Percentiles rank a stretch among this genome's conserved stretches.
phyloP scores from a whole-genome alignment of 2,888 invertebrate genomes.

The Hypomecis atomaria region DNA sequence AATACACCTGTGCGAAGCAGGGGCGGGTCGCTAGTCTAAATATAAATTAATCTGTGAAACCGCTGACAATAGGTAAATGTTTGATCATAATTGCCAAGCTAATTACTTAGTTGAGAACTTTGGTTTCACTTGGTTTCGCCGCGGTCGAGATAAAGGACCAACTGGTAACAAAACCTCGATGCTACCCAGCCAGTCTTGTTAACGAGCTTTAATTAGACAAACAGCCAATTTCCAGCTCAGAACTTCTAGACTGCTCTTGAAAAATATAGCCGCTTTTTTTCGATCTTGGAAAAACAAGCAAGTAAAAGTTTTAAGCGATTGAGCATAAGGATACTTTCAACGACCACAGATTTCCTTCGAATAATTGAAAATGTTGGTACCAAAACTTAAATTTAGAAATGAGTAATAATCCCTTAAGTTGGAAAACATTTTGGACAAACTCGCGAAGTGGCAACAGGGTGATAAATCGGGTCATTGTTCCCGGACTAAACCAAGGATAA shows the following conservation, averaged over 20 bases:
- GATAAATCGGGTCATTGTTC: constrained; percentile 56
- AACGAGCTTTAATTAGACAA: constrained; percentile 20
- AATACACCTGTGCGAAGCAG: too few relatives aligned
- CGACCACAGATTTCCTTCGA: too few relatives aligned
- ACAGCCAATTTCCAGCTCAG: constrained; percentile 9
- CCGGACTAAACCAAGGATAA: constrained; percentile 52
- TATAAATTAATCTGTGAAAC: neutral
- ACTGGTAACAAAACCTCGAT: neutral
- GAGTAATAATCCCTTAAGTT: constrained; percentile 14
- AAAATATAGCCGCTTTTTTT: too few relatives aligned
- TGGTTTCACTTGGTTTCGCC: neutral
- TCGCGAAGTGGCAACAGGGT: constrained; percentile 44
- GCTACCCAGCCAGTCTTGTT: constrained; percentile 7
- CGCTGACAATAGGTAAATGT: neutral
- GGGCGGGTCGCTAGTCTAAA: too few relatives aligned
- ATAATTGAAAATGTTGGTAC: neutral
- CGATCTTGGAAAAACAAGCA: too few relatives aligned
- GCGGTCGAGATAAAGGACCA: neutral
- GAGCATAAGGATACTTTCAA: too few relatives aligned
- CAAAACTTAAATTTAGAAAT: constrained; percentile 6
- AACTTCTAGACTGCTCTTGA: neutral
- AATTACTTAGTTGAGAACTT: neutral
- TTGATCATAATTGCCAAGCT: neutral
- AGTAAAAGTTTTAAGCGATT: too few relatives aligned
- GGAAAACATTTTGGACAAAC: constrained; percentile 27